These are phyloP conservation scores for Notocelia uddmanniana DNA, from an alignment of 2,888 invertebrate species.

Conservation along the genomic window DNA sequence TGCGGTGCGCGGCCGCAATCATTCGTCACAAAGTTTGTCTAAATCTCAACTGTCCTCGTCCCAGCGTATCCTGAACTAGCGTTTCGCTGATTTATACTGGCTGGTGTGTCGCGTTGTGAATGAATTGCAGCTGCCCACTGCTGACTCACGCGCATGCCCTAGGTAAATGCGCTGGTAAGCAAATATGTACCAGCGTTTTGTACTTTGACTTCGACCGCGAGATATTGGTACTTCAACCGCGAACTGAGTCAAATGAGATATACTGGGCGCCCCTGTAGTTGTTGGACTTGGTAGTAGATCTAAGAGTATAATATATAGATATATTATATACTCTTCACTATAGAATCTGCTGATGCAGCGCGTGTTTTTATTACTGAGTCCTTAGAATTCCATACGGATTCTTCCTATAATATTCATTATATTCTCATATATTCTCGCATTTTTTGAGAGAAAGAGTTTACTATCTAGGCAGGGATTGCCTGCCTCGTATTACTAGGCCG, in stretches of 20 bases:
- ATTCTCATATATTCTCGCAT: too few species aligned
- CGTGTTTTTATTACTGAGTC: too few species aligned
- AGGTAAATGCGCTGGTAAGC: conserved; percentile 12
- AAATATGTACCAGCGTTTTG: conserved; percentile 6
- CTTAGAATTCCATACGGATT: too few species aligned
- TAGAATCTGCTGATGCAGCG: too few species aligned
- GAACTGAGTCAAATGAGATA: not conserved
- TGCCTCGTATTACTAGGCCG: too few species aligned
- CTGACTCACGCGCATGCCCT: conserved; percentile 17
- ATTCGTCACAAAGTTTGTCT: conserved; percentile 1
- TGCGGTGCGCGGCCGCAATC: not conserved
- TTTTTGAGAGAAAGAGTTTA: too few species aligned
- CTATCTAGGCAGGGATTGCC: too few species aligned
- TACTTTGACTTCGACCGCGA: conserved; percentile 18
- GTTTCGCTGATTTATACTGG: not conserved
- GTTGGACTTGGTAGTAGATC: too few species aligned
- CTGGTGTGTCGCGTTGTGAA: not conserved
- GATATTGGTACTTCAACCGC: conserved; percentile 12
- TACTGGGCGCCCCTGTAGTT: too few species aligned
- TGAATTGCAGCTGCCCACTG: not conserved
- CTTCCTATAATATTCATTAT: too few species aligned
- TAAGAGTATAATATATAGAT: too few species aligned
- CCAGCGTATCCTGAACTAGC: not conserved
- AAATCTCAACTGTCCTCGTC: not conserved
- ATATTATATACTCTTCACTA: too few species aligned